Evolutionary conservation across 2,797 vertebrate genomes (phyloP), one percentile per base, ranked within the genome.

Genomic region (Paramormyrops hopkinsi): DNA sequence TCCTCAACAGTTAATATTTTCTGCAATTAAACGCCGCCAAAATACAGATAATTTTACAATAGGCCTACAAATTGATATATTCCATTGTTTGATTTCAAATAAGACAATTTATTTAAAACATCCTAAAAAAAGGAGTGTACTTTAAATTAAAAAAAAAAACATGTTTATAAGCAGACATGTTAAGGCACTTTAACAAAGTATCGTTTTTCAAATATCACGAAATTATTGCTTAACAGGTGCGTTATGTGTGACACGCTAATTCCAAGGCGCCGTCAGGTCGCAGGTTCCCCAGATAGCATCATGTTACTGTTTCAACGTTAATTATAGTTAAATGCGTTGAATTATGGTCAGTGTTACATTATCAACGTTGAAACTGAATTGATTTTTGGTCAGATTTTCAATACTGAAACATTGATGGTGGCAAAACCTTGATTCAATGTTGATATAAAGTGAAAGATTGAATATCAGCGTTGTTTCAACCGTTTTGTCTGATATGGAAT

Each of bases 61-160:
- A 56, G 9, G 22, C 19, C 82, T 33, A 84, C 44, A 85, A 44
- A 89, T 2, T 53, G 69, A 22, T 12, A 62, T 59, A 41, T 84
- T 9, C 22, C 51, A 44, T 62, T 8, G n/a, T 86, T 86, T 89
- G 44, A 90, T 86, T 89, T 92, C 91, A 93, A 93, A 94, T 94
- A 93, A 90, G 44, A 17, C 48, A 88, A 93, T 95, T 96, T 95
- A 96, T 96, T 96, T 82, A 94, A 95, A 95, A 94, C 93, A 92
- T 88, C 69, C 82, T 83, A 54, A 56, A 59, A 53, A 59, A 73
- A 53, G 19, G 69, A 65, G 62, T 88, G 56, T 44, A 88, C 54
- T 50, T 65, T 79, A 79, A 82, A 82, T 46, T 3, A 76, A 8
- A 44, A 73, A 73, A 73, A 73, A 82, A 82, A n/a, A 73, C 33